A percentile compares a stretch with the other conserved stretches of the same genome.
Evolutionary conservation across 1,140 invertebrate species (phyloP).

Genomic region (Brachystomella parvula): DNA sequence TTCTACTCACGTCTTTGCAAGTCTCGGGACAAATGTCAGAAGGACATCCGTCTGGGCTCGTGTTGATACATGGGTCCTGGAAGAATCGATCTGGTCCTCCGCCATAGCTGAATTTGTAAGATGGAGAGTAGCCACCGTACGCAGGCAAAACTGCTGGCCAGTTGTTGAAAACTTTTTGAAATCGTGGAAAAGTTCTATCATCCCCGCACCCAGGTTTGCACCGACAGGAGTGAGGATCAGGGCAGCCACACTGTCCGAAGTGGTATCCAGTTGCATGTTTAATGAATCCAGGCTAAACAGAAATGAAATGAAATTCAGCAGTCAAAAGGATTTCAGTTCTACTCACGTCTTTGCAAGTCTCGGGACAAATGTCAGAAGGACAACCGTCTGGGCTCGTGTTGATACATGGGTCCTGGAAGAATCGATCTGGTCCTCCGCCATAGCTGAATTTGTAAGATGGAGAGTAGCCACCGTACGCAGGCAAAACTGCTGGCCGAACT

Average conservation of each 20-base stretch:
- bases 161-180: constrained; percentile 35
- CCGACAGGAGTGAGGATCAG: constrained; percentile 18
- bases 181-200: constrained; percentile 18
- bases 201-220: constrained; percentile 8
- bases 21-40: constrained; percentile 53
- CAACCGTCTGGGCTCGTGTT: constrained; percentile 59
- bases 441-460: not conserved
- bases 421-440: constrained; percentile 51
- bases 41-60: constrained; percentile 58
- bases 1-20: constrained; percentile 37
- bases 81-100: constrained; percentile 53
- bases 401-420: constrained; percentile 49
- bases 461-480: no score
- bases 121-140: not conserved
- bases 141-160: no score
- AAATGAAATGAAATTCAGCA: not conserved
- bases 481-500: no score
- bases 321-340: not conserved
- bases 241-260: constrained; percentile 33
- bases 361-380: constrained; percentile 53
- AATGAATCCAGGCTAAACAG: constrained; percentile 27
- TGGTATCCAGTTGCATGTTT: constrained; percentile 27
- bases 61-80: constrained; percentile 51
- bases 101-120: not conserved
- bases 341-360: constrained; percentile 43